A percentile compares a stretch with the other conserved stretches of the same genome.
These are phyloP conservation scores for Achroia grisella DNA, from an alignment of 1,140 invertebrate genomes.

Conservation along the genomic window DNA sequence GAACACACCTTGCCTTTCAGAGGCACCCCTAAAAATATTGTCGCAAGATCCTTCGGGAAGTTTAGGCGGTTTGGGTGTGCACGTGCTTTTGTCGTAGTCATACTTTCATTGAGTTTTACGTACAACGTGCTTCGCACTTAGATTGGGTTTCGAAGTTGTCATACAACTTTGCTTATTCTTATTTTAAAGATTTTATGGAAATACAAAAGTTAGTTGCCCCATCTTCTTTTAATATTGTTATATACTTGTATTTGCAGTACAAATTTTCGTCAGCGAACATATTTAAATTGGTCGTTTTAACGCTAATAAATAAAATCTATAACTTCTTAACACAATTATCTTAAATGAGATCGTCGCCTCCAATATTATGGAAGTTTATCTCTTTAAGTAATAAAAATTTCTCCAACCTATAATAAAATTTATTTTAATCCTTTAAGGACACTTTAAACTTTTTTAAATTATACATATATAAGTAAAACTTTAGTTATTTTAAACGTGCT, in stretches of 20 bases:
- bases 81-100: conserved; percentile 64
- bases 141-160: conserved; percentile 45
- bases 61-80: conserved; percentile 51
- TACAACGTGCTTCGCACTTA: conserved; percentile 57
- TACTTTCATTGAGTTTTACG: conserved; percentile 62
- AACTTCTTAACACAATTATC: no score
- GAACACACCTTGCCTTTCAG: conserved; percentile 61
- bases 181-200: conserved; percentile 38
- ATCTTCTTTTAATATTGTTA: conserved; percentile 15
- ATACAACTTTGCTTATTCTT: conserved; percentile 40
- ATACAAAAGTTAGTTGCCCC: conserved; percentile 27
- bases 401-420: no score
- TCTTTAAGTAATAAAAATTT: no score
- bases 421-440: no score
- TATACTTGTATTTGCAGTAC: conserved; percentile 4
- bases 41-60: conserved; percentile 56
- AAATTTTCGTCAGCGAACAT: no score
- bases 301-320: conserved; percentile 1
- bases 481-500: no score
- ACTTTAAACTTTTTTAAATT: no score
- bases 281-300: conserved; percentile 4
- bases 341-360: no score
- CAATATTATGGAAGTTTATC: no score
- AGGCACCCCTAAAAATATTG: conserved; percentile 57
- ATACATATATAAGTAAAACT: no score